phyloP scores from a whole-genome alignment of 2,888 invertebrate genomes.

The Tetheella fluctuosa region DNA sequence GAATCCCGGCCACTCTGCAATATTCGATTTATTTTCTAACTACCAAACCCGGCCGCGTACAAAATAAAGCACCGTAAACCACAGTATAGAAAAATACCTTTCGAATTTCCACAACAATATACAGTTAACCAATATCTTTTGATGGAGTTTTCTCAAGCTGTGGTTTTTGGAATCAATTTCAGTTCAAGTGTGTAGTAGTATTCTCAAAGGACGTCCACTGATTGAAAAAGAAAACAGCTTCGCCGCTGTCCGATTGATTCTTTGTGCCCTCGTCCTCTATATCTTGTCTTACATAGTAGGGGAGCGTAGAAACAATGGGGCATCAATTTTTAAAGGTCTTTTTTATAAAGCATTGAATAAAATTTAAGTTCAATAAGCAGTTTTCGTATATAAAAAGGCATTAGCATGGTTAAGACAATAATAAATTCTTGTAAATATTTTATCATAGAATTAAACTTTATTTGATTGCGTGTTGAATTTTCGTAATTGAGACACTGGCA shows the following conservation, averaged over 20 bases:
- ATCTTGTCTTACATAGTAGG: conserved; percentile 59
- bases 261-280: conserved; percentile 63
- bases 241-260: conserved; percentile 77
- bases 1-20: conserved; percentile 57
- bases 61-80: conserved; percentile 32
- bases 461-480: too few relatives aligned
- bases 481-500: too few relatives aligned
- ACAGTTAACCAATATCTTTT: conserved; percentile 22
- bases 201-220: conserved; percentile 70
- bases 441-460: too few relatives aligned
- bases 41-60: conserved; percentile 52
- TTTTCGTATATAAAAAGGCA: too few relatives aligned
- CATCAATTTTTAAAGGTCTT: conserved; percentile 1
- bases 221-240: conserved; percentile 82
- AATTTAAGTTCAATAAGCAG: too few relatives aligned
- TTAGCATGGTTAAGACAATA: too few relatives aligned
- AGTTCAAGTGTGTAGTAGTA: conserved; percentile 52
- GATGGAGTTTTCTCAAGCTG: conserved; percentile 38
- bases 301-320: conserved; percentile 29
- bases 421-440: too few relatives aligned
- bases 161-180: conserved; percentile 43
- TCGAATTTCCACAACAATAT: not conserved
- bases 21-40: conserved; percentile 79
- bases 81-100: conserved; percentile 37
- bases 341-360: not conserved